Evolutionary conservation across 1,140 invertebrate genomes (phyloP), one percentile per base, ranked within the genome.

Genomic region (Spodoptera litura): DNA sequence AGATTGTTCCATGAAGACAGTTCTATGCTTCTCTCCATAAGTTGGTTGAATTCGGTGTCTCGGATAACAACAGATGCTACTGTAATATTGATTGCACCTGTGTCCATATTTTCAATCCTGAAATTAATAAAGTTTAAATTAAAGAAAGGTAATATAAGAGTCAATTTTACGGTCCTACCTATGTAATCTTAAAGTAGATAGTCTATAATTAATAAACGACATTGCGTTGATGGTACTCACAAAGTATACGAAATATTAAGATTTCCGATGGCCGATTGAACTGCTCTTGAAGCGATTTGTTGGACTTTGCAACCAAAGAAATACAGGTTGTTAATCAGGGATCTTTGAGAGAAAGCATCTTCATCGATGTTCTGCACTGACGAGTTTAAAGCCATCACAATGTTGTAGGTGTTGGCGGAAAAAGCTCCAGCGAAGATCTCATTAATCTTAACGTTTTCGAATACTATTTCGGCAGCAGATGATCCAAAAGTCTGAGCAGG

Each of bases 221-320:
- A 44, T 44, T 44, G 0, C 4, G 38, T 80, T 68, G 55, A 53
- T 74, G 13, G 38, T 25, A 86, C 93, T 95, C 92, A 97, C 96
- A 92, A 96, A 71, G 96, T 96, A 94, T 96, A 94, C 85, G 96
- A 95, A 85, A 97, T 95, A 58, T 96, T 96, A 58, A 97, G 93
- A 85, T 96, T 96, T 31, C 93, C 95, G 55, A 96, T 94, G 49
- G 95, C 96, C 12, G 96, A 96, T 66, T 93, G 94, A 55, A 97
- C 92, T n/a, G 96, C 96, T 82, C 95, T 95, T 0, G 90, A 93
- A 80, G 95, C 92, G 35, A 97, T 85, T 11, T 88, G 92, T 31
- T 95, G 89, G 31, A 97, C 91, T 81, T 89, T 95, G 59, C 96
- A 96, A 27, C 96, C 95, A 70, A 94, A 91, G 25, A 97, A 94